Conservation (phyloP, 2,888 invertebrate species). For the Trilocha varians region DNA sequence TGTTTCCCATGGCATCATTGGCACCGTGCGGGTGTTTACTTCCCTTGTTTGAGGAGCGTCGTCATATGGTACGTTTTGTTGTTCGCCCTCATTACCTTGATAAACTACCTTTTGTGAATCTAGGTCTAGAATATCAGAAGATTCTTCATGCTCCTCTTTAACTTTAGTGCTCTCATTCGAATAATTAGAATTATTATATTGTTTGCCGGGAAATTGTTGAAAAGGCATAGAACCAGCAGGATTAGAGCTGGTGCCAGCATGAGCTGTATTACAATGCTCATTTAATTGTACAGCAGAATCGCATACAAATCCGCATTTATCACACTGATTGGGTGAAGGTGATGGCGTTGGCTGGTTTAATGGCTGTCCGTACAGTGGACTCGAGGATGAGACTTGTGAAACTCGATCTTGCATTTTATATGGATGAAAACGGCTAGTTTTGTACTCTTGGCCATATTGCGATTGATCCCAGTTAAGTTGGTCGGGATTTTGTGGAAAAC, state of each 20-base stretch:
- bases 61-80: conserved; percentile 49
- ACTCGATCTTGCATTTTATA: conserved; percentile 70
- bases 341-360: conserved; percentile 80
- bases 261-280: conserved; percentile 82
- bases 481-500: conserved; percentile 65
- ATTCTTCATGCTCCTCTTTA: conserved; percentile 80
- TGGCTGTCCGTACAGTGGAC: conserved; percentile 72
- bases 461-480: conserved; percentile 66
- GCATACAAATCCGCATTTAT: conserved; percentile 87
- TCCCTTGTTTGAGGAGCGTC: conserved; percentile 54
- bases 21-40: conserved; percentile 66
- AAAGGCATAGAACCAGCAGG: conserved; percentile 61
- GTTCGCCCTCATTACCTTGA: conserved; percentile 73
- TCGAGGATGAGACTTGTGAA: conserved; percentile 66
- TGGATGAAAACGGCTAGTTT: conserved; percentile 63
- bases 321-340: conserved; percentile 83
- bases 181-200: conserved; percentile 57
- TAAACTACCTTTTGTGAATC: conserved; percentile 93
- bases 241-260: conserved; percentile 62
- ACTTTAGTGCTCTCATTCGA: conserved; percentile 63
- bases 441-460: conserved; percentile 60
- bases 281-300: conserved; percentile 81
- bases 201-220: conserved; percentile 67
- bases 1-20: conserved; percentile 74
- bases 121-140: conserved; percentile 87